A percentile compares a stretch with the other conserved stretches of the same genome.
Evolutionary conservation across 2,113 vertebrate species (phyloP).

Genomic region (Hippotragus niger): DNA sequence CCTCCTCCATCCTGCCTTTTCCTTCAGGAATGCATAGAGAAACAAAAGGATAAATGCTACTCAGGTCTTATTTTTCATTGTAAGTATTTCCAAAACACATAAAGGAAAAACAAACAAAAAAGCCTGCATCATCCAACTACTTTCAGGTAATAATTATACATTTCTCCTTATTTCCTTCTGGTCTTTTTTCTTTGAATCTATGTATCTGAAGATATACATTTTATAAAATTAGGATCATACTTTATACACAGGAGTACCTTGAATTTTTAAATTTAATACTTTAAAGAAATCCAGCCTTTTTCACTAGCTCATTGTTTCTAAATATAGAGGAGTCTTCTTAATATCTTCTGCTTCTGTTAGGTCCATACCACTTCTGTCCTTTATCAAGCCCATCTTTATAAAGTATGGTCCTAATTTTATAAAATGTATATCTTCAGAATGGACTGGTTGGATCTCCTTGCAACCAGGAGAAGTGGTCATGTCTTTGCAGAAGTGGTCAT

Average conservation of each 20-base stretch:
- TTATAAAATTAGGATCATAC: background rate
- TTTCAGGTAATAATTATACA: background rate
- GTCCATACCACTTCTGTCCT: no score
- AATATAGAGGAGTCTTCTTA: background rate
- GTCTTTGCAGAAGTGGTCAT: no score
- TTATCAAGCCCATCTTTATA: no score
- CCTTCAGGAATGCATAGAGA: background rate
- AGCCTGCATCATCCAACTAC: background rate
- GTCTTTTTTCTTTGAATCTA: background rate
- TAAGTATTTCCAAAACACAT: background rate
- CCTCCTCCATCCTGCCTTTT: background rate
- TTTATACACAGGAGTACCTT: background rate
- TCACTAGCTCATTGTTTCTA: background rate
- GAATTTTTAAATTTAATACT: background rate
- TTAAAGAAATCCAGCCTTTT: background rate
- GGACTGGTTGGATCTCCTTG: no score
- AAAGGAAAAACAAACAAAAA: background rate
- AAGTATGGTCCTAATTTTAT: background rate
- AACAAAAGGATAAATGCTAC: background rate
- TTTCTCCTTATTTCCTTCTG: background rate
- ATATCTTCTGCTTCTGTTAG: no score
- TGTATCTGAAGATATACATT: background rate
- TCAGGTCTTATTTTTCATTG: background rate
- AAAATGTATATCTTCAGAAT: background rate
- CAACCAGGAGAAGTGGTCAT: no score